Conservation (phyloP, 2,888 invertebrate species). For the Scaeva pyrastri region DNA sequence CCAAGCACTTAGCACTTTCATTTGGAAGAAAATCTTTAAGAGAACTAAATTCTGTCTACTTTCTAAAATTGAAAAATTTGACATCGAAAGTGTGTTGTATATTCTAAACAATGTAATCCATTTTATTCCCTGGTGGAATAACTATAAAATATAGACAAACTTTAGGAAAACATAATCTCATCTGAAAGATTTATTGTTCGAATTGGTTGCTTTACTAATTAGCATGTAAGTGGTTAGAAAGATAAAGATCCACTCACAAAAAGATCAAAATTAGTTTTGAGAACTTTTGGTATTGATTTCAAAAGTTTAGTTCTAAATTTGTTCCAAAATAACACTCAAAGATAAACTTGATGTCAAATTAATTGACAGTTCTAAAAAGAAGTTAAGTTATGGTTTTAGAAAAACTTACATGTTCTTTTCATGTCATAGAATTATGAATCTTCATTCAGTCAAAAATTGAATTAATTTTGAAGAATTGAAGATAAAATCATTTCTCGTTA, state of each 20-base stretch:
- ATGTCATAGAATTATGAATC: too few relatives aligned
- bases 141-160: not conserved
- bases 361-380: too few relatives aligned
- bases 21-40: conserved; percentile 12
- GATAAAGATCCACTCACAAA: conserved; percentile 29
- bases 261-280: not conserved
- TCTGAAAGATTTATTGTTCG: conserved; percentile 64
- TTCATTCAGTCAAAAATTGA: too few relatives aligned
- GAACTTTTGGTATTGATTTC: too few relatives aligned
- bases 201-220: conserved; percentile 28
- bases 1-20: conserved; percentile 45
- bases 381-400: too few relatives aligned
- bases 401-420: too few relatives aligned
- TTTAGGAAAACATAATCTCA: conserved; percentile 42
- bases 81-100: conserved; percentile 43
- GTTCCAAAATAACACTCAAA: too few relatives aligned
- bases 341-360: too few relatives aligned
- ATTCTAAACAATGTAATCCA: conserved; percentile 58
- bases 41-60: conserved; percentile 46
- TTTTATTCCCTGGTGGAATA: conserved; percentile 49
- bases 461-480: too few relatives aligned
- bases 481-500: too few relatives aligned
- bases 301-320: too few relatives aligned
- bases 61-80: conserved; percentile 52
- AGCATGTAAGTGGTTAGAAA: conserved; percentile 38